Evolutionary conservation across 1,140 invertebrate genomes (phyloP), one percentile per base, ranked within the genome.

Genomic region (Arctopsyche grandis): DNA sequence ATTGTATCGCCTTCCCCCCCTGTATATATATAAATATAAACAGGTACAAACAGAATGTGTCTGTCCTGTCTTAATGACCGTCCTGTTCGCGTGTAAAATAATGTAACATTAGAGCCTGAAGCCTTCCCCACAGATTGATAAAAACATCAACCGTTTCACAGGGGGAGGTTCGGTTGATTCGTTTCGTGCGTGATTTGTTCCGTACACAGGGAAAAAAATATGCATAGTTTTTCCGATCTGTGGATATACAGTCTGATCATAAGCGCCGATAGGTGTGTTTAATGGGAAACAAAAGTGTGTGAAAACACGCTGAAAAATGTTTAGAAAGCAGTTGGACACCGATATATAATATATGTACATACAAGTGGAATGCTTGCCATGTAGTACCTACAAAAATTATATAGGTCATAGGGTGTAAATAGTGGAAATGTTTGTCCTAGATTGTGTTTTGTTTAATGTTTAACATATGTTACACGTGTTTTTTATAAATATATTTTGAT

Each of bases 111-210:
- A 69, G 24, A 26, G 0, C 60, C n/a, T 24, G 9, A 19, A 19
- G 26, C 69, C 44, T 80, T 38, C 63, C 79, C 66, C 44, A 21
- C 12, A 71, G 75, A 77, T 77, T 71, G 75, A 80, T 77, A 77
- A 73, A 80, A 19, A 77, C 69, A 73, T 48, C 10, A 75, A 76
- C 69, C 43, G 43, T 69, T 52, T 22, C 70, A 60, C 52, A 12
- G 56, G 10, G 9, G 24, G 60, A 52, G 9, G 48, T 12, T n/a
- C n/a, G 12, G 38, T 75, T 75, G 79, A 80, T 74, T 80, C 75
- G 43, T 80, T 80, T 69, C 56, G 75, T 80, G 79, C 79, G 79
- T 78, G 79, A 48, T 70, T 76, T 14, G 9, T 0, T 48, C 16
- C 9, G 71, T 75, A 79, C 74, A 43, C 60, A 38, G 29, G n/a